These are phyloP conservation scores for Pungitius pungitius DNA, from an alignment of 2,113 vertebrate species.

Conservation along the genomic window DNA sequence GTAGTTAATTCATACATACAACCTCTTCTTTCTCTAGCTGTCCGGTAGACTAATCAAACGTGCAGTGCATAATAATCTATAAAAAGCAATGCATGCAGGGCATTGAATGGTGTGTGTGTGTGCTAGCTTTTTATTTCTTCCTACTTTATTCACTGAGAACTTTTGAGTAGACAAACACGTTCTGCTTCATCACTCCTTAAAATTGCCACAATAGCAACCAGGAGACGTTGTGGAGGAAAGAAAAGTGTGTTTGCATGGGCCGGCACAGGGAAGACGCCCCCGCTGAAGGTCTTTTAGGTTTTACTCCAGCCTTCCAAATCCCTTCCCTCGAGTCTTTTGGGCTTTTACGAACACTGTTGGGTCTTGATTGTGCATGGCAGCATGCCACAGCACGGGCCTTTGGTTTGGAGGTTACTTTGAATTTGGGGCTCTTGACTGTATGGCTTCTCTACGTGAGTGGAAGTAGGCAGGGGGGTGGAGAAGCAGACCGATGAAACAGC, in stretches of 20 bases:
- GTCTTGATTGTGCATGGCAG: constrained; percentile 58
- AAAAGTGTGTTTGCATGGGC: constrained; percentile 8
- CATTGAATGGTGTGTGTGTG: background rate
- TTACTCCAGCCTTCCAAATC: constrained; percentile 53
- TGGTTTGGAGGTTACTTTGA: constrained; percentile 69
- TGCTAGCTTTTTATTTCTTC: background rate
- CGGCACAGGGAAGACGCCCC: constrained; percentile 7
- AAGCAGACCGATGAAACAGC: constrained; percentile 10
- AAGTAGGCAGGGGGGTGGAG: background rate
- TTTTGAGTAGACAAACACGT: constrained; percentile 7
- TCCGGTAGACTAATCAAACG: constrained; percentile 11
- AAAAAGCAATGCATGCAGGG: background rate
- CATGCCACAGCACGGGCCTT: constrained; percentile 31
- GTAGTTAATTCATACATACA: constrained; percentile 26
- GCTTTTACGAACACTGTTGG: constrained; percentile 50
- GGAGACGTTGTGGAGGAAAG: constrained; percentile 8
- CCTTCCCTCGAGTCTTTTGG: constrained; percentile 47
- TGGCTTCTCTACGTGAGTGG: constrained; percentile 13
- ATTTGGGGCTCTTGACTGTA: constrained; percentile 49
- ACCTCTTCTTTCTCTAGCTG: background rate
- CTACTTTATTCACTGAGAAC: background rate
- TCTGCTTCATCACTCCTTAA: constrained; percentile 9
- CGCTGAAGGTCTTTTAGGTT: constrained; percentile 57
- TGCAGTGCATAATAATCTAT: constrained; percentile 14
- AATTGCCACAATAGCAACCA: constrained; percentile 25